phyloP scores from a whole-genome alignment of 2,113 vertebrate genomes.

The Caracal caracal region DNA sequence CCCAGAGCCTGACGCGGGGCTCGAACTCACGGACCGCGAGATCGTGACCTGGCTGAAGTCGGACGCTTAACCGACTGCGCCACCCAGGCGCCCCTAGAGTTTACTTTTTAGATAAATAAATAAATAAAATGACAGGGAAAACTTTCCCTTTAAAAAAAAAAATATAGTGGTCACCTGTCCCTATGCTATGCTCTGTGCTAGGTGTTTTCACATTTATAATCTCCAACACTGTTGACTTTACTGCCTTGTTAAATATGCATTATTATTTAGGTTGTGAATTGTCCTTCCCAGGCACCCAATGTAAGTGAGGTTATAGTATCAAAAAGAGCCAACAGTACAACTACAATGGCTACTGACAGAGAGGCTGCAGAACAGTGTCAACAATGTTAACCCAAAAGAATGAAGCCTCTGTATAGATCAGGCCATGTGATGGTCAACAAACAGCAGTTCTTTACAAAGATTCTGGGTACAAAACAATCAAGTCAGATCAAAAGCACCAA shows the following conservation, averaged over 20 bases:
- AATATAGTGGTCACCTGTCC: not conserved
- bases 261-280: slow-evolving; percentile 5
- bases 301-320: slow-evolving; percentile 38
- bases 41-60: too few species aligned
- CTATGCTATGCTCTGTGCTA: slow-evolving; percentile 1
- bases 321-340: slow-evolving; percentile 23
- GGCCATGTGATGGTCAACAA: slow-evolving; percentile 48
- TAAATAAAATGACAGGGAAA: not conserved
- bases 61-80: too few species aligned
- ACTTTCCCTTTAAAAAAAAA: not conserved
- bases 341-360: slow-evolving; percentile 41
- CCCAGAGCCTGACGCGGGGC: too few species aligned
- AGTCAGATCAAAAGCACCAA: slow-evolving; percentile 40
- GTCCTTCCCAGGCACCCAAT: not conserved
- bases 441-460: slow-evolving; percentile 52
- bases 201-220: not conserved
- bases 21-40: too few species aligned
- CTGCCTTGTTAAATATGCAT: slow-evolving; percentile 13
- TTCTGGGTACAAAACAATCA: slow-evolving; percentile 19
- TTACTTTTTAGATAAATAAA: not conserved
- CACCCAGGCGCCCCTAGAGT: too few species aligned
- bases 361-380: slow-evolving; percentile 34
- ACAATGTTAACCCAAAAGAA: slow-evolving; percentile 67
- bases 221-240: not conserved
- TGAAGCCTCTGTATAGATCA: slow-evolving; percentile 57